These are phyloP conservation scores for Halictus rubicundus DNA, from an alignment of 1,140 invertebrate genomes.

Conservation along the genomic window DNA sequence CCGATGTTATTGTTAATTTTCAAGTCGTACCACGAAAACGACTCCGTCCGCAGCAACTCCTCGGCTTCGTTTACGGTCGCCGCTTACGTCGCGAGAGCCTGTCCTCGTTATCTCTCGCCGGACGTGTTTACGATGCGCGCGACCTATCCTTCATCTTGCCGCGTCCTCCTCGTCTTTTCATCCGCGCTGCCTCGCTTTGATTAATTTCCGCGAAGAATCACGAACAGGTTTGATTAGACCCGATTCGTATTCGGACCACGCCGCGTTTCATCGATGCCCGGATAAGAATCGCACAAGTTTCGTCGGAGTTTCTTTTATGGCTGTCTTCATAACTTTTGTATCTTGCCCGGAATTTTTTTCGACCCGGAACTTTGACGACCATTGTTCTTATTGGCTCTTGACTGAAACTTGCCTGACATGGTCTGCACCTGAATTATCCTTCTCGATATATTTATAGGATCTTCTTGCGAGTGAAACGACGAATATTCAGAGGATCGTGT, in stretches of 20 bases:
- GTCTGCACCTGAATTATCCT: no score
- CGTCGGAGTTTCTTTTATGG: no score
- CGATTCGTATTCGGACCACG: not conserved
- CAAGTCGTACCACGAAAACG: constrained; percentile 24
- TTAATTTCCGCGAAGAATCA: constrained; percentile 21
- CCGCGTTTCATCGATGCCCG: not conserved
- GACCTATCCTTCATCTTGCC: constrained; percentile 29
- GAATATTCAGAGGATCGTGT: no score
- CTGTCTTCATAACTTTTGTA: no score
- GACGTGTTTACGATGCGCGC: constrained; percentile 32
- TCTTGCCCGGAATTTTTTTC: no score
- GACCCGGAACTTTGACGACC: no score
- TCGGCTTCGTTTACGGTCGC: constrained; percentile 34
- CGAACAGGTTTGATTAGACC: not conserved
- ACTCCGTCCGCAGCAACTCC: constrained; percentile 3
- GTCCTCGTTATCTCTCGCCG: constrained; percentile 36
- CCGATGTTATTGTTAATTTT: constrained; percentile 57
- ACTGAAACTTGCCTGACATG: no score
- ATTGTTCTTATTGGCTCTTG: no score
- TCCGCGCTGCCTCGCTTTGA: constrained; percentile 1
- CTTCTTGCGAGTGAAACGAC: no score
- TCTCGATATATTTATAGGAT: no score
- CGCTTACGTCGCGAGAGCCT: constrained; percentile 3
- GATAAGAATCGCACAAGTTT: no score
- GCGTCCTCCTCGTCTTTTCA: constrained; percentile 6